Conservation (phyloP, 2,888 invertebrate genomes). For the Diadromus collaris region DNA sequence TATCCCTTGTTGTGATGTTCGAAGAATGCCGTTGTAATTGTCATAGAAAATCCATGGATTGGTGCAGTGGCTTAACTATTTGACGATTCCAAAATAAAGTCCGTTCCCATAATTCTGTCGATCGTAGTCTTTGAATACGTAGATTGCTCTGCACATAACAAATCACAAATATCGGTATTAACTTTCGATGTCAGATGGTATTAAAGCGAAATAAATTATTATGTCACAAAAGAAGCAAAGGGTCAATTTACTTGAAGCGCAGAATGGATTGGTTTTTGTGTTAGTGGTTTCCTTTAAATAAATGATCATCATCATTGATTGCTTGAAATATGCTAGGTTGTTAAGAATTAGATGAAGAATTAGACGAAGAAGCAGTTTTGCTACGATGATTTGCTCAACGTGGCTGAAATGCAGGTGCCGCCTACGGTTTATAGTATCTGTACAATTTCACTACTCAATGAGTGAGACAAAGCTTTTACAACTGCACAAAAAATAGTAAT, state of each 20-base stretch:
- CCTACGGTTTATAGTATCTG: too few species aligned
- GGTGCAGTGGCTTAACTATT: not conserved
- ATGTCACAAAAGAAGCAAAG: not conserved
- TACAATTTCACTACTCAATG: not conserved
- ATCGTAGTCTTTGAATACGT: not conserved
- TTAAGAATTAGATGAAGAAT: not conserved
- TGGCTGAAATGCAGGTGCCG: not conserved
- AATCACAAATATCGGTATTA: not conserved
- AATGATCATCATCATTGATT: not conserved
- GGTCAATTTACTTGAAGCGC: not conserved
- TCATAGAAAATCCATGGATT: conserved; percentile 3
- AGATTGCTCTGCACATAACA: not conserved
- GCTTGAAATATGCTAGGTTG: not conserved
- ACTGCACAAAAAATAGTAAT: not conserved
- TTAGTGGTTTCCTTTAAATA: not conserved
- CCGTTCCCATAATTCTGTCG: not conserved
- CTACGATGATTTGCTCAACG: not conserved
- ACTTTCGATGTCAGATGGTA: not conserved
- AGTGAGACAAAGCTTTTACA: conserved; percentile 1
- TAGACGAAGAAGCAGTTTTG: not conserved
- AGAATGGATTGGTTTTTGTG: not conserved
- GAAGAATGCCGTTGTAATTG: not conserved
- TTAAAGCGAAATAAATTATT: not conserved
- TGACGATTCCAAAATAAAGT: conserved; percentile 2
- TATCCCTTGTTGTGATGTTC: not conserved